Base-by-base conservation (phyloP, 2,113 vertebrate genomes). In the Mus spicilegus region DNA sequence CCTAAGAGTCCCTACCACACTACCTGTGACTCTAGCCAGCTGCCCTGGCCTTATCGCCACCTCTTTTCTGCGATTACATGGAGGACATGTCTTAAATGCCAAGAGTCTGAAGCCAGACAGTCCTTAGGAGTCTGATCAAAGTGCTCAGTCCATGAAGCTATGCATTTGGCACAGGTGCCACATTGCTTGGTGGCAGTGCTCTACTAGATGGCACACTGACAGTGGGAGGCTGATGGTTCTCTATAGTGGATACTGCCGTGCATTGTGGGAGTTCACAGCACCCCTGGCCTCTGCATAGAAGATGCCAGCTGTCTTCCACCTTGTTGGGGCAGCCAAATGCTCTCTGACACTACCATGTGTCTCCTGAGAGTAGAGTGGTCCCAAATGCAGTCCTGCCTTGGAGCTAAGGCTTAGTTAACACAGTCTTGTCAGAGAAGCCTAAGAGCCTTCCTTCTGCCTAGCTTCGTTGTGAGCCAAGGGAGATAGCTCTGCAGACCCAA, bases 1-100 rank as follows among this genome's bases (percentile, higher is more conserved):
- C 22, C n/a, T 8, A 10, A 81, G 0, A 36, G 46, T 42, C 24
- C 56, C 33, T 33, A 9, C 28, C 10, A 36, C 9, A 49, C 11
- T 86, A 20, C 84, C 16, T 58, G 0, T 49, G 30, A 39, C 16
- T 8, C 16, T 8, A 36, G 46, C 3, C 7, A 12, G 30, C n/a
- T n/a, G 36, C 7, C 7, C 42, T 13, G 8, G 42, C 86, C 58
- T 22, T 2, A 24, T n/a, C 7, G 3, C 5, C 14, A 56, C 56
- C 82, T 69, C n/a, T 39, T 51, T 1, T 54, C 49, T 0, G 11
- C 58, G 14, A 3, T 30, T 4, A 39, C 0, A 0, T 0, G 0
- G 7, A 56, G 54, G 56, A 1, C 2, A 7, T 0, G 19, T 63
- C 2, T 16, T 67, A 13, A 14, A 70, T 17, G 0, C 20, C 42